phyloP scores from a whole-genome alignment of 2,888 invertebrate genomes.

The Carterocephalus palaemon region DNA sequence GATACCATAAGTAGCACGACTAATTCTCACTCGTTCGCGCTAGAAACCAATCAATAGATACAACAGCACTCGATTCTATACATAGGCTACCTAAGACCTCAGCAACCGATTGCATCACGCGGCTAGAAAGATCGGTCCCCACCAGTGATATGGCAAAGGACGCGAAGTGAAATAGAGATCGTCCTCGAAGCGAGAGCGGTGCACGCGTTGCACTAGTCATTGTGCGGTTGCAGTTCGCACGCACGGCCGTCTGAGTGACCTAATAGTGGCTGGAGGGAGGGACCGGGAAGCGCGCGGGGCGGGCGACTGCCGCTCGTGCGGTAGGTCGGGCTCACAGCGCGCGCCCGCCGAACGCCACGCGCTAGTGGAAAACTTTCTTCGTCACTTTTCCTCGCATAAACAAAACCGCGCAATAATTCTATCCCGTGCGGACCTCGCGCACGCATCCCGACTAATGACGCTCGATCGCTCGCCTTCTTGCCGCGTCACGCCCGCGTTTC shows the following conservation, averaged over 20 bases:
- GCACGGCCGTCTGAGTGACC: constrained; percentile 75
- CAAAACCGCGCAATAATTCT: constrained; percentile 60
- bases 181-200: constrained; percentile 79
- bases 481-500: constrained; percentile 16
- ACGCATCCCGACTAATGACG: constrained; percentile 22
- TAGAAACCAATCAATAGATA: constrained; percentile 27
- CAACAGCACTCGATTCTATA: constrained; percentile 51
- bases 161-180: constrained; percentile 77
- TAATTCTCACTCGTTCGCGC: constrained; percentile 7
- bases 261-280: constrained; percentile 78
- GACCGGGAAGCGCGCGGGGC: constrained; percentile 72
- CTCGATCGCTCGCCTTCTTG: constrained; percentile 16
- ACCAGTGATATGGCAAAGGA: constrained; percentile 76
- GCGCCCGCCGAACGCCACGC: constrained; percentile 60
- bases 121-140: constrained; percentile 77
- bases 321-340: constrained; percentile 78
- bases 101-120: constrained; percentile 65
- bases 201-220: constrained; percentile 77
- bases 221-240: constrained; percentile 76
- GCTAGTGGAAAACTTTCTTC: constrained; percentile 75
- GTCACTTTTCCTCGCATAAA: constrained; percentile 74
- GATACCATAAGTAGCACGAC: too few relatives aligned
- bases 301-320: constrained; percentile 65
- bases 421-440: constrained; percentile 44
- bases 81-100: constrained; percentile 62